A percentile compares a stretch with the other conserved stretches of the same genome.
Conservation (phyloP, 2,113 vertebrate species). For the Pluvianellus socialis region DNA sequence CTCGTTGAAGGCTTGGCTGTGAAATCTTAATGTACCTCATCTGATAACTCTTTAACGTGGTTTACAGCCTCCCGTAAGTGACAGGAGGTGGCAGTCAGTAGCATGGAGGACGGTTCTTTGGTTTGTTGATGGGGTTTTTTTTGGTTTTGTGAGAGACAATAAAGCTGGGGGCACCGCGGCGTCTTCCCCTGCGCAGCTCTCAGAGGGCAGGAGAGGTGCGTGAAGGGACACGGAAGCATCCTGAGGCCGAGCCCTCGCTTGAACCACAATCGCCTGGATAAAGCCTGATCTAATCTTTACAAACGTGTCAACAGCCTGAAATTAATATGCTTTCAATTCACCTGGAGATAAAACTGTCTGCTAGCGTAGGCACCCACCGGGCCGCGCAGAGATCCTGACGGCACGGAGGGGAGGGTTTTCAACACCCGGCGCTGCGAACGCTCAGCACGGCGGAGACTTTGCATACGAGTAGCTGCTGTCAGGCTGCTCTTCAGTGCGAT, state of each 20-base stretch:
- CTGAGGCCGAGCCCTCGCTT: background rate
- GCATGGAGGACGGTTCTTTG: background rate
- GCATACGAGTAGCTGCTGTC: background rate
- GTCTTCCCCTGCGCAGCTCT: background rate
- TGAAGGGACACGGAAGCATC: background rate
- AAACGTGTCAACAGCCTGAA: background rate
- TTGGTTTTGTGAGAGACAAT: background rate
- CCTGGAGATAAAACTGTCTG: background rate
- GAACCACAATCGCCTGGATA: background rate
- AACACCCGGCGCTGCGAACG: background rate
- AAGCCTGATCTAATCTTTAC: slow-evolving; percentile 24
- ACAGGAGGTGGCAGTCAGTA: background rate
- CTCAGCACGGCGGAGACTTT: background rate
- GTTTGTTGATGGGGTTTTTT: background rate
- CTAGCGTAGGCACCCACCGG: background rate
- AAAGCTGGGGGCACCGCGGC: background rate
- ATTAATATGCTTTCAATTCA: slow-evolving; percentile 9
- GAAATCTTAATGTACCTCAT: background rate
- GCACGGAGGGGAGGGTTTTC: background rate
- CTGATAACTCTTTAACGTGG: rapidly evolving
- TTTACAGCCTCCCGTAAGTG: background rate
- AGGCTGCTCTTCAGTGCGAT: background rate
- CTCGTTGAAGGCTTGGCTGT: background rate
- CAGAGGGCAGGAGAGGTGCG: background rate
- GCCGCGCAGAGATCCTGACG: background rate